Conservation (phyloP, 2,113 vertebrate species). For the Aegithalos caudatus region DNA sequence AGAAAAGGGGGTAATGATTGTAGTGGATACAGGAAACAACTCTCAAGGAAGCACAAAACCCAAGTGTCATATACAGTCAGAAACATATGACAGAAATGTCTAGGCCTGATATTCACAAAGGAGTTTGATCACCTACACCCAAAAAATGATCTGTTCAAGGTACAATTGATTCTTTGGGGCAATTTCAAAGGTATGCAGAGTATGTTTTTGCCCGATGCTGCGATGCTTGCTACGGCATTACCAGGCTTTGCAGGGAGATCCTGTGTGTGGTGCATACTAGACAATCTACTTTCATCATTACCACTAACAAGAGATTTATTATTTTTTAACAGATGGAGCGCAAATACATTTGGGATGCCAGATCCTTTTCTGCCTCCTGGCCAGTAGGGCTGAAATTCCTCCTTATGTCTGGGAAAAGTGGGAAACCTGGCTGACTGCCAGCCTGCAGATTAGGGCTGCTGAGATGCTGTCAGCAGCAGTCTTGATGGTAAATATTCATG, state of each 20-base stretch:
- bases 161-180: not conserved
- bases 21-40: not conserved
- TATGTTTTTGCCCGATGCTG: not conserved
- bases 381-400: not conserved
- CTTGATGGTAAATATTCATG: constrained; percentile 61
- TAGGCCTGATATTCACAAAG: not conserved
- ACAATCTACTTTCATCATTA: not conserved
- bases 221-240: not conserved
- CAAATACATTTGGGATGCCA: not conserved
- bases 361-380: not conserved
- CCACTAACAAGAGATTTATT: not conserved
- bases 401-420: not conserved
- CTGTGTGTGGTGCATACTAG: not conserved
- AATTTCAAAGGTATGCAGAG: not conserved
- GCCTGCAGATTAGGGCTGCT: constrained; percentile 3
- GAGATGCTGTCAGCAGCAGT: constrained; percentile 45
- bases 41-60: not conserved
- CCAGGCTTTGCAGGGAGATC: not conserved
- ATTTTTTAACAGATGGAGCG: not conserved
- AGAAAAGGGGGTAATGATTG: not conserved
- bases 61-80: not conserved
- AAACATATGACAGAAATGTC: not conserved
- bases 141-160: not conserved
- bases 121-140: not conserved
- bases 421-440: constrained; percentile 38